A percentile compares a stretch with the other conserved stretches of the same genome.
phyloP scores from a whole-genome alignment of 2,113 vertebrate genomes.

The Vombatus ursinus region DNA sequence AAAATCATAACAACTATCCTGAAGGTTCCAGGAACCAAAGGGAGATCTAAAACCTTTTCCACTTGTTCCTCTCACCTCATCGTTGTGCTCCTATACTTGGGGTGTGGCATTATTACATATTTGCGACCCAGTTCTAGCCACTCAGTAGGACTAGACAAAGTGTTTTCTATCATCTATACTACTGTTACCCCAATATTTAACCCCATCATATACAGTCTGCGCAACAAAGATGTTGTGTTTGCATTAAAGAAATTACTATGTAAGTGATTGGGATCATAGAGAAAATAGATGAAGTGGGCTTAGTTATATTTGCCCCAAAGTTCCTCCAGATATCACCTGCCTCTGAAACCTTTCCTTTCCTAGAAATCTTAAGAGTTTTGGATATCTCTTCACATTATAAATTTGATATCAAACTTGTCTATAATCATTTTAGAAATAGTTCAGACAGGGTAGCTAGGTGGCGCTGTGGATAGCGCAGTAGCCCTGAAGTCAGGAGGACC shows the following conservation, averaged over 20 bases:
- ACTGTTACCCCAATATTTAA: not conserved
- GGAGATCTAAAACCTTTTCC: not conserved
- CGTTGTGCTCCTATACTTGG: not conserved
- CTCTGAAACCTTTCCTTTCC: not conserved
- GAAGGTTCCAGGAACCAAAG: constrained; percentile 23
- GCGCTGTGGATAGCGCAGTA: too few relatives aligned
- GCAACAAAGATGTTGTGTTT: not conserved
- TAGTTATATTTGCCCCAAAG: too few relatives aligned
- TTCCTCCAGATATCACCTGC: not conserved
- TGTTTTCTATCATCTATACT: not conserved
- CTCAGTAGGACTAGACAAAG: not conserved
- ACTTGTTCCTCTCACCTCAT: not conserved
- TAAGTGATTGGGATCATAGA: not conserved
- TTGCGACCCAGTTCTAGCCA: not conserved
- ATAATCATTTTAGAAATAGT: not conserved
- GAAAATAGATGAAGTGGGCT: not conserved
- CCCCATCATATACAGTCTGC: constrained; percentile 11
- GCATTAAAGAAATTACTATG: not conserved
- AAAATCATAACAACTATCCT: constrained; percentile 39
- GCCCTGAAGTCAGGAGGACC: too few relatives aligned
- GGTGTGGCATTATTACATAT: constrained; percentile 3
- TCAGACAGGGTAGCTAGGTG: not conserved
- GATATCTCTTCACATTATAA: too few relatives aligned
- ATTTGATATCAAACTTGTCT: not conserved
- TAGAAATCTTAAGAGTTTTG: too few relatives aligned